Base-by-base conservation (phyloP, 1,140 invertebrate species). In the Zophobas morio region DNA sequence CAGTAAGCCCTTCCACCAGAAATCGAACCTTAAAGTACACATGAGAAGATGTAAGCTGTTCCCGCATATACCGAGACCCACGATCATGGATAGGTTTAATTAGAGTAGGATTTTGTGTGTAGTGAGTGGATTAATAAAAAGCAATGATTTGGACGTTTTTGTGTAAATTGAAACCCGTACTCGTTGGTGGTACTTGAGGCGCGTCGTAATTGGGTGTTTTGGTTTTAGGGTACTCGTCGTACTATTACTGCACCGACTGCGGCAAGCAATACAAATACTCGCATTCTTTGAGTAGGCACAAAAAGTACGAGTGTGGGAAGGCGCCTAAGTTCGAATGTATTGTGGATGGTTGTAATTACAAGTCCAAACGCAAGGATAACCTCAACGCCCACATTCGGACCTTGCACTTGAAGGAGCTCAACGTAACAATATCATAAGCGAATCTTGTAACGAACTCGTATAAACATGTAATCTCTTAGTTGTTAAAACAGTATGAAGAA, bases 231-330 rank as follows among this genome's bases (percentile, higher is more conserved):
- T 32, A 1, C 20, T 42, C 6, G 3, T 37, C 20, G 36, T 66
- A 20, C 20, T 20, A 42, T 66, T 66, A 40, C 60, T 66, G 60
- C 60, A 42, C 40, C 20, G 39, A 66, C 8, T 82, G 81, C 47
- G 56, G 66, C 1, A 81, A 80, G 53, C 51, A 36, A 34, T 82
- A 82, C 63, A 80, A 75, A 75, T 72, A 75, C n/a, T 47, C 60
- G 35, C 76, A 74, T 51, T 81, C 81, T 2, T 78, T 83, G n/a
- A 78, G 75, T 57, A 40, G 87, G 81, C 87, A 88, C 79, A 81
- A 86, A 78, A 87, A 87, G 78, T 87, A 87, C 76, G 87, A 88
- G 75, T 88, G 87, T 70, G 86, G 85, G 0, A 79, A 88, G 80
- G 85, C 84, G 63, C 86, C 87, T 1, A 86, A 85, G 33, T 88